phyloP scores from a whole-genome alignment of 2,797 vertebrate genomes.

The Gallinago solitaria region DNA sequence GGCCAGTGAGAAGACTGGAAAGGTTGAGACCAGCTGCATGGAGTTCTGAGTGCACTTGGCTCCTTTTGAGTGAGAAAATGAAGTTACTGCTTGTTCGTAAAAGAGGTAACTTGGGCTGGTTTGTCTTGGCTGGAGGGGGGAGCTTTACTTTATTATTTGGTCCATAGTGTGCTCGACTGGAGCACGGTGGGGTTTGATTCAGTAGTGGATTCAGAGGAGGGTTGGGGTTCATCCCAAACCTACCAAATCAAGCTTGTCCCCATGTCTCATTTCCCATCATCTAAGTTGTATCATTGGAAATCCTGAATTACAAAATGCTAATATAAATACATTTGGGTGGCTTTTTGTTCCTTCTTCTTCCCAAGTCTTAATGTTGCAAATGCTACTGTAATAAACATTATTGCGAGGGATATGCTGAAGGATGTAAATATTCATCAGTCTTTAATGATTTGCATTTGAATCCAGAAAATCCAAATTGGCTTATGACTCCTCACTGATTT shows the following conservation, averaged over 20 bases:
- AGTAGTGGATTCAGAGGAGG: not conserved
- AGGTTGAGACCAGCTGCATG: not conserved
- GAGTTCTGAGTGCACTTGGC: not conserved
- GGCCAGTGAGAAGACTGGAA: not conserved
- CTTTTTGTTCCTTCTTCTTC: not conserved
- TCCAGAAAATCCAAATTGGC: constrained; percentile 58
- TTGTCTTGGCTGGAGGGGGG: not conserved
- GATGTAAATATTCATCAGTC: constrained; percentile 62
- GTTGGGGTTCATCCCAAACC: not conserved
- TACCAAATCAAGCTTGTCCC: not conserved
- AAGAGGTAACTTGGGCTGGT: not conserved
- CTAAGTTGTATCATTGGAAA: not conserved
- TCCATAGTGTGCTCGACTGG: not conserved
- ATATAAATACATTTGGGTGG: not conserved
- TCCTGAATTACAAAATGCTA: not conserved
- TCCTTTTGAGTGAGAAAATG: not conserved
- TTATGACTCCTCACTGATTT: constrained; percentile 46
- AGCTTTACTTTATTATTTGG: not conserved
- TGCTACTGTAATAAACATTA: constrained; percentile 24
- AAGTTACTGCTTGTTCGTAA: not conserved
- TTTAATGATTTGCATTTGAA: constrained; percentile 66
- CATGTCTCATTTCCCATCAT: not conserved
- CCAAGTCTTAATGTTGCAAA: constrained; percentile 5
- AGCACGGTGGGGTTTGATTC: not conserved
- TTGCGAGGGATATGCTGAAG: constrained; percentile 5